Evolutionary conservation across 1,140 invertebrate genomes (phyloP).

Genomic region (Papilio dardanus): DNA sequence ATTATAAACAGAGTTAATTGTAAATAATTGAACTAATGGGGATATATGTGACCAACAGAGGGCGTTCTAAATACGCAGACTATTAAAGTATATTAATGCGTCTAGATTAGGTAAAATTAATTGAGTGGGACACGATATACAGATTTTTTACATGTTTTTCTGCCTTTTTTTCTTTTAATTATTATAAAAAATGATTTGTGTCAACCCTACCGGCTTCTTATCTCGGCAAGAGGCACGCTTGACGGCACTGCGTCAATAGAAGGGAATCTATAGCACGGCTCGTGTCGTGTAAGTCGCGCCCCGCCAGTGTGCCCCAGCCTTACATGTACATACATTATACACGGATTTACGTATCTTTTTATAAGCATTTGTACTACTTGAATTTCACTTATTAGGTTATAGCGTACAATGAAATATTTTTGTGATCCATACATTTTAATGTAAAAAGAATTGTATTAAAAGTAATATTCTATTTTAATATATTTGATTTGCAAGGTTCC

Average conservation of each 20-base stretch:
- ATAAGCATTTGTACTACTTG: slow-evolving; percentile 34
- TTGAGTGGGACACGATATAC: no score
- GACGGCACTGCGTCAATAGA: slow-evolving; percentile 71
- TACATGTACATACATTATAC: slow-evolving; percentile 38
- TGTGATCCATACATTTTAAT: background rate
- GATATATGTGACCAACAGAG: background rate
- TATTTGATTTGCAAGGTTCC: no score
- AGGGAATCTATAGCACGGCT: slow-evolving; percentile 47
- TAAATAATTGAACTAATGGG: background rate
- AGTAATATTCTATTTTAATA: no score
- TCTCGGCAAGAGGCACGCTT: slow-evolving; percentile 65
- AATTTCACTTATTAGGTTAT: slow-evolving; percentile 34
- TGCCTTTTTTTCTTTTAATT: background rate
- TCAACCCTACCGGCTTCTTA: slow-evolving; percentile 50
- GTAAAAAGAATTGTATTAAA: background rate
- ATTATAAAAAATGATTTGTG: slow-evolving; percentile 1
- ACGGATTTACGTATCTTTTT: slow-evolving; percentile 38
- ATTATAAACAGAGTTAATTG: background rate
- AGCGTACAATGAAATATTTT: slow-evolving; percentile 6
- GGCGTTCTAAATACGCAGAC: no score
- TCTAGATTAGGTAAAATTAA: no score
- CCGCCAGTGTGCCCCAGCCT: slow-evolving; percentile 21
- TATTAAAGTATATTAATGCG: no score
- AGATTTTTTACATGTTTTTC: no score
- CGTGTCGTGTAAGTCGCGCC: slow-evolving; percentile 44